Conservation (phyloP, 2,113 vertebrate species). For the Toxotes chatareus region DNA sequence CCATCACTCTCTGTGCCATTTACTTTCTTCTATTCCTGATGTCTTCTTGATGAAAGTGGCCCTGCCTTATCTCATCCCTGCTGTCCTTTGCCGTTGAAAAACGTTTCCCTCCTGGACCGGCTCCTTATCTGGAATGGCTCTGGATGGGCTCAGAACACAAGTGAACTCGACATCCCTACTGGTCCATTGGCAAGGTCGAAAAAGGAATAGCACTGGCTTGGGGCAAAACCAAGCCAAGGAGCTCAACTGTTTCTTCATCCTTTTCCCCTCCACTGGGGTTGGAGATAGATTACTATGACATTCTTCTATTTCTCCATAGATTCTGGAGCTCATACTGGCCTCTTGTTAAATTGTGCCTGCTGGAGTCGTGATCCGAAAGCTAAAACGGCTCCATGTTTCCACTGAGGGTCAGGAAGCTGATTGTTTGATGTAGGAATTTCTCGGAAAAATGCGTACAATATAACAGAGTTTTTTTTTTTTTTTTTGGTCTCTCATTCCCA, state of each 20-base stretch:
- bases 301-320: conserved; percentile 55
- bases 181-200: conserved; percentile 54
- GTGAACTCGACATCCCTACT: conserved; percentile 36
- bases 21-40: conserved; percentile 5
- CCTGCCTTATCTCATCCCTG: conserved; percentile 44
- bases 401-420: not conserved
- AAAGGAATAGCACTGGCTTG: conserved; percentile 39
- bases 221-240: conserved; percentile 38
- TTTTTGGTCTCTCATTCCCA: not conserved
- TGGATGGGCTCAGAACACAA: conserved; percentile 42
- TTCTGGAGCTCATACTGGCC: conserved; percentile 23
- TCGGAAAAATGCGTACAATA: not conserved
- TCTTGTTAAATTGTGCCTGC: conserved; percentile 9
- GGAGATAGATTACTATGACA: conserved; percentile 48
- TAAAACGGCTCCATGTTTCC: conserved; percentile 19
- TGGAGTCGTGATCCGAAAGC: conserved; percentile 30
- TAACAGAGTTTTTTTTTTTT: not conserved
- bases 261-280: conserved; percentile 18
- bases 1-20: not conserved
- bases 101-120: conserved; percentile 1
- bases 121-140: conserved; percentile 44
- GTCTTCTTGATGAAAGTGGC: conserved; percentile 33
- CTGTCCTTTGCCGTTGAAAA: conserved; percentile 33
- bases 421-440: conserved; percentile 9
- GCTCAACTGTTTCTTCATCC: conserved; percentile 42